Evolutionary conservation across 2,888 invertebrate genomes (phyloP), one percentile per base, ranked within the genome.

Genomic region (Platypus cylindrus): DNA sequence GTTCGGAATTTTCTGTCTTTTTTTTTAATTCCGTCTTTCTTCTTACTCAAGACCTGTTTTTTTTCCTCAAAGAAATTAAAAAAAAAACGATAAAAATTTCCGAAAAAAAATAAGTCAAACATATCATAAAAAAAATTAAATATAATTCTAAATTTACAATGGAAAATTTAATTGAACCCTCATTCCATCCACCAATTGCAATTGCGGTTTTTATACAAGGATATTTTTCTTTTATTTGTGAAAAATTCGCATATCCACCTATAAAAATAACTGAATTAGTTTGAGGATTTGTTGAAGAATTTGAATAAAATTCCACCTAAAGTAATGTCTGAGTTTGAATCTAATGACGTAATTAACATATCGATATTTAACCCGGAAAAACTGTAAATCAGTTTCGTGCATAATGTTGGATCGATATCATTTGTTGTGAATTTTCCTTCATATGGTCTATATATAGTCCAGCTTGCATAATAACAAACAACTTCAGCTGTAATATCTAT

Each of bases 351-450:
- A 14, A 70, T 60, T 23, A 55, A 52, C 33, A 62, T 59, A 3
- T 62, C 54, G 32, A 61, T 46, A 38, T 66, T 57, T 11, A 73
- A 50, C 0, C 86, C 86, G 9, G 82, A 80, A 57, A 87, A 87
- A 3, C 84, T 73, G 53, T 87, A 87, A 7, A 87, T 72, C 5
- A 83, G 63, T 51, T 86, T 85, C 0, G 85, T 85, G 58, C 87
- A 87, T 5, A 84, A 63, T 9, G 68, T 68, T 0, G 85, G 78
- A 45, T 78, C 76, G 44, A 86, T 68, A 54, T 82, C 65, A 17
- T 75, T 71, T 13, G 80, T 61, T 3, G 64, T 63, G 58, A 76
- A 86, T 43, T 69, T 67, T 0, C 80, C 85, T 15, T 63, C 66
- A 0, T 60, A 68, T 0, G 71, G 70, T 12, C 86, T 66, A 62